Base-by-base conservation (phyloP, 2,888 invertebrate species). In the Caenorhabditis angaria region DNA sequence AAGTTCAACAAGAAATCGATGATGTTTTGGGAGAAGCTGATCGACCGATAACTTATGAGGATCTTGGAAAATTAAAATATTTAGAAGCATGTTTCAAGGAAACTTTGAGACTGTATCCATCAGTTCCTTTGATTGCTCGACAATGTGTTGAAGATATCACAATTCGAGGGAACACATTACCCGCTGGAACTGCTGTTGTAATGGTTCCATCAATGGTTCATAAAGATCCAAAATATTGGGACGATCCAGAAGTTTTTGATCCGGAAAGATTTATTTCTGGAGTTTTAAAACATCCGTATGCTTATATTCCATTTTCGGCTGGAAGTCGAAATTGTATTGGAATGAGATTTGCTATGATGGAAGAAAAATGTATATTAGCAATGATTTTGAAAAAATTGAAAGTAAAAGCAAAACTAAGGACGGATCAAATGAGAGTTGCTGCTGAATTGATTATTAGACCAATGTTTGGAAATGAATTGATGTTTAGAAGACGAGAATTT, bases 301-400 rank as follows among this genome's bases (percentile, higher is more conserved):
- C 88, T 20, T 90, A 88, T 81, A 87, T 90, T 32, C 90, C 90
- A 1, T 90, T 90, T 82, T 89, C 89, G 10, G 90, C 90, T 28
- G 90, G 90, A 4, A 84, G 88, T 2, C 78, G 90, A 53, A 90
- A 90, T 82, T 90, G 90, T 78, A 90, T 90, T 53, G 90, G 86
- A 12, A 86, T 86, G 65, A 64, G 86, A 59, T 86, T 86, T 60
- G 86, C 86, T n/a, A 82, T 86, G 60, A 87, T 86, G 85, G 86
- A 86, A 65, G 86, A 86, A 58, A 86, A 86, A 58, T 84, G 83
- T 53, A 79, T 86, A 28, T 60, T 86, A 32, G 82, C 85, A 10
- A 75, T 80, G 14, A 60, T 86, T 14, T 56, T 86, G 66, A 79
- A 84, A 25, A 70, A 77, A 27, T 76, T 84, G 60, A 80, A 82